These are phyloP conservation scores for Hypsopygia costalis DNA, from an alignment of 2,888 invertebrate species.

Conservation along the genomic window DNA sequence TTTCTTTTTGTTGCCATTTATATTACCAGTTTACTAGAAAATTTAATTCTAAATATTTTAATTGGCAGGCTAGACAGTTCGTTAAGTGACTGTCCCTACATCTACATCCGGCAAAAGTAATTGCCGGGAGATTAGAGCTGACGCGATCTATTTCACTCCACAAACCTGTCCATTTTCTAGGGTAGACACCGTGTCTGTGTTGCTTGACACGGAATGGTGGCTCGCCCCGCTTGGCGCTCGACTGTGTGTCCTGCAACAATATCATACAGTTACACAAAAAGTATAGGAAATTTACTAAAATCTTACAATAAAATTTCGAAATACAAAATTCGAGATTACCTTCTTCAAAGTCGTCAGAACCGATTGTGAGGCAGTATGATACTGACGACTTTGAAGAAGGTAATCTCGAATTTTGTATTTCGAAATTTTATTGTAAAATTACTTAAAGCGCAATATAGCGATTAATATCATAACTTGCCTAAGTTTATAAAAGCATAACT, in stretches of 20 bases:
- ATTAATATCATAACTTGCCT: too few relatives aligned
- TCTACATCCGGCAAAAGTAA: not conserved
- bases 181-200: conserved; percentile 67
- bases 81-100: not conserved
- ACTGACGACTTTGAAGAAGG: too few relatives aligned
- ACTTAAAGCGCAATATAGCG: too few relatives aligned
- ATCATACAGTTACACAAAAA: not conserved
- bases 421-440: too few relatives aligned
- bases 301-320: too few relatives aligned
- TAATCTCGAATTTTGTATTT: too few relatives aligned
- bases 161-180: conserved; percentile 76
- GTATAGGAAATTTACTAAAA: too few relatives aligned
- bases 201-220: conserved; percentile 72
- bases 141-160: not conserved
- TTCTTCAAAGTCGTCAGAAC: too few relatives aligned
- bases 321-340: too few relatives aligned
- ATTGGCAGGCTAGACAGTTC: not conserved
- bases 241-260: conserved; percentile 63
- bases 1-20: too few relatives aligned
- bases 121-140: not conserved
- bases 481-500: too few relatives aligned
- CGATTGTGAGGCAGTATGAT: too few relatives aligned
- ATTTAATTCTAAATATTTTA: not conserved
- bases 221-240: conserved; percentile 74
- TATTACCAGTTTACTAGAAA: conserved; percentile 38